phyloP scores from a whole-genome alignment of 2,113 vertebrate genomes.

The Lepus europaeus region DNA sequence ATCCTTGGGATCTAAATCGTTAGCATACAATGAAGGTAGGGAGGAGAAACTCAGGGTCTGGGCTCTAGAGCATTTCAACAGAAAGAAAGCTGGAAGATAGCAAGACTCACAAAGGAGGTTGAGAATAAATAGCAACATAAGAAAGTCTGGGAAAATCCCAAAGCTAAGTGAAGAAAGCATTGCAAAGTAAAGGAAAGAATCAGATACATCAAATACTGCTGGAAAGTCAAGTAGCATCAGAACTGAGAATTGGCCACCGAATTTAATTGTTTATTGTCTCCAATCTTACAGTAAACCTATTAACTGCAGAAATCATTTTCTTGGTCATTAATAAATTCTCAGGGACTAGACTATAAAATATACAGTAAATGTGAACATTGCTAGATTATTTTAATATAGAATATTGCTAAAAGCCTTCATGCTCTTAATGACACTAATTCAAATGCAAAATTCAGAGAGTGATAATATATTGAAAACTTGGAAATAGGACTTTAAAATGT shows the following conservation, averaged over 20 bases:
- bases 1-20: not conserved
- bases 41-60: not conserved
- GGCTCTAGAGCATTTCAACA: not conserved
- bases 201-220: not conserved
- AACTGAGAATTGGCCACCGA: not conserved
- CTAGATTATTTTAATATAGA: not conserved
- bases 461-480: not conserved
- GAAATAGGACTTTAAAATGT: slow-evolving; percentile 6
- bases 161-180: not conserved
- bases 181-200: not conserved
- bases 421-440: not conserved
- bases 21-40: not conserved
- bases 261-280: not conserved
- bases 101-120: not conserved
- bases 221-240: not conserved
- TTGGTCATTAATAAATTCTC: slow-evolving; percentile 34
- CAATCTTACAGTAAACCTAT: not conserved
- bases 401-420: not conserved
- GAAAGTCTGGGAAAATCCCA: not conserved
- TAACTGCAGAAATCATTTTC: not conserved
- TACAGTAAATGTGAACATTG: not conserved
- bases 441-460: slow-evolving; percentile 33
- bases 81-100: not conserved
- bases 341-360: not conserved
- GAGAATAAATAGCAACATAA: slow-evolving; percentile 7